Evolutionary conservation across 2,113 vertebrate genomes (phyloP).

Genomic region (Arothron firmamentum): DNA sequence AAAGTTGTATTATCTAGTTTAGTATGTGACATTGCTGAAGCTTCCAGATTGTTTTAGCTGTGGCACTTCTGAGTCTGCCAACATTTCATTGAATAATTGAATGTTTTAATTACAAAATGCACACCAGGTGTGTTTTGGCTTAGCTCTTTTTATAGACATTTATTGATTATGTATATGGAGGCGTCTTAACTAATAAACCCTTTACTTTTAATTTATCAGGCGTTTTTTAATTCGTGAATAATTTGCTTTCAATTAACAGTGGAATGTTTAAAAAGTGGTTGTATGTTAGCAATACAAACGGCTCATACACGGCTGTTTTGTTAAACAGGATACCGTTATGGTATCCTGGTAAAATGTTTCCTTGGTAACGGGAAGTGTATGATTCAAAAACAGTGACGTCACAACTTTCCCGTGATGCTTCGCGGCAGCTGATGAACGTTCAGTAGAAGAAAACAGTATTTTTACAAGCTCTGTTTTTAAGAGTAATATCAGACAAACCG

Average conservation of each 20-base stretch:
- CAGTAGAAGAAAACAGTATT: conserved; percentile 50
- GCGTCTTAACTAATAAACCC: background rate
- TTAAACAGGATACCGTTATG: background rate
- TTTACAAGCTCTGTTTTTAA: conserved; percentile 14
- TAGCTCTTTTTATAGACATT: conserved; percentile 49
- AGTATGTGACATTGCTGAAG: conserved; percentile 9
- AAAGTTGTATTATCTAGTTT: conserved; percentile 11
- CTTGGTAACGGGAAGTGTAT: conserved; percentile 70
- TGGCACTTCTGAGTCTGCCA: background rate
- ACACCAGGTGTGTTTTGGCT: conserved; percentile 25
- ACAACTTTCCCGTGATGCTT: conserved; percentile 77
- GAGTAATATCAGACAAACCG: conserved; percentile 6
- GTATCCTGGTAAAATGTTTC: conserved; percentile 50
- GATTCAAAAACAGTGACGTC: conserved; percentile 78
- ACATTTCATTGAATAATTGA: conserved; percentile 17
- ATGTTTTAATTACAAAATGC: conserved; percentile 42
- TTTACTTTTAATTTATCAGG: background rate
- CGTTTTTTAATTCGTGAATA: background rate
- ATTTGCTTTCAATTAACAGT: too few relatives aligned
- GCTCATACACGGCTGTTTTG: too few relatives aligned
- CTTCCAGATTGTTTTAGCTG: background rate
- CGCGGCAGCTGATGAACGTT: conserved; percentile 51
- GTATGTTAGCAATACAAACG: too few relatives aligned
- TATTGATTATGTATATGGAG: conserved; percentile 6
- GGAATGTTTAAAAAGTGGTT: too few relatives aligned